Base-by-base conservation (phyloP, 2,888 invertebrate genomes). In the Drymonia ruficornis region DNA sequence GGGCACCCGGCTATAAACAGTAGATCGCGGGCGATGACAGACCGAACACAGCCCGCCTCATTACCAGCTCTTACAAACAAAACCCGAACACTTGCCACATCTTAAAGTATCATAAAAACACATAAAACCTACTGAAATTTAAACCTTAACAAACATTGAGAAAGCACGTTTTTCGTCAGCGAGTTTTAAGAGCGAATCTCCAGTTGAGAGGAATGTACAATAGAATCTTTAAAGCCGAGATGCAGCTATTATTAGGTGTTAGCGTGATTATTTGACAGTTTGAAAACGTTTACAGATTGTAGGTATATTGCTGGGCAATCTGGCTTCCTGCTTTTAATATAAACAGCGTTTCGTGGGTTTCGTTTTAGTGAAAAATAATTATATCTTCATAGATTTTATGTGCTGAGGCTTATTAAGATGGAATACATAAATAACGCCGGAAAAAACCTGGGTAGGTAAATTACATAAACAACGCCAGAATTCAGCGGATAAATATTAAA, bases 181-280 rank as follows among this genome's bases (percentile, higher is more conserved):
- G 18, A 11, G 36, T 42, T 11, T 42, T 40, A 46, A 55, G 61
- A 77, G 64, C 70, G 65, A 81, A 81, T 80, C 68, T 78, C 71
- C 65, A 53, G 65, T 72, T 70, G 61, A 82, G 75, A 76, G 78
- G 80, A 76, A 79, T 83, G 66, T 78, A 84, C 82, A 87, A 87
- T 87, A 86, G 86, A 81, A 87, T 86, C 85, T 89, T 86, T 84
- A 83, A 84, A 86, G 80, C 82, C 65, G 80, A 87, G 83, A 84
- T 82, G 80, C 81, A 80, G 84, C 89, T 91, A 91, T 91, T 89
- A 92, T 91, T 89, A 83, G 90, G 92, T 92, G 92, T 86, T 89
- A 91, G 82, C 77, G 78, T 82, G 86, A 89, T 89, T 91, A 91
- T 92, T 91, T 91, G 92, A 91, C 92, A 91, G 91, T 85, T 92